Percentiles rank a stretch among this genome's conserved stretches.
Conservation (phyloP, 2,113 vertebrate genomes). For the Heterocephalus glaber region DNA sequence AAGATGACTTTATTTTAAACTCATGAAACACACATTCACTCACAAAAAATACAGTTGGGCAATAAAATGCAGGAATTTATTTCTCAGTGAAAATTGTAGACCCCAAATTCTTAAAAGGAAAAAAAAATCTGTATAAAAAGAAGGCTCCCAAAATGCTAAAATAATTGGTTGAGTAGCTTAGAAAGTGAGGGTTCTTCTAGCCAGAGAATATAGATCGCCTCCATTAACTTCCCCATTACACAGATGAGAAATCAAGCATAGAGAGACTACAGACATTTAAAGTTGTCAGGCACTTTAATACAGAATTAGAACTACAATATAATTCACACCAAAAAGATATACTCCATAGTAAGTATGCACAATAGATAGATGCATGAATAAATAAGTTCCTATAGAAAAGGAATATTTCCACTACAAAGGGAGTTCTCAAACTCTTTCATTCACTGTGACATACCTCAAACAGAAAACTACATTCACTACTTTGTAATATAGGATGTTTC, state of each 20-base stretch:
- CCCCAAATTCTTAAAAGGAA: background rate
- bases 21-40: constrained; percentile 19
- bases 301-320: background rate
- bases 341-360: background rate
- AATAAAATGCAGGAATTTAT: background rate
- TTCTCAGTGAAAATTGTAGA: constrained; percentile 23
- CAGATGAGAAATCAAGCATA: background rate
- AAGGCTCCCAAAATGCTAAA: background rate
- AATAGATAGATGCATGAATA: background rate
- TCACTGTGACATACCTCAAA: background rate
- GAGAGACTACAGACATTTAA: background rate
- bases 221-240: background rate
- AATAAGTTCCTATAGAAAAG: background rate
- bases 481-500: background rate
- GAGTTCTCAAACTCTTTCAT: background rate
- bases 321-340: background rate
- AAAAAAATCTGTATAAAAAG: background rate
- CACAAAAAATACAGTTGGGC: background rate
- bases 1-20: constrained; percentile 56
- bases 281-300: background rate
- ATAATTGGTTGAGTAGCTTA: background rate
- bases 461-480: background rate
- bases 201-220: background rate
- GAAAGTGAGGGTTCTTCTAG: constrained; percentile 46
- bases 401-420: background rate